Base-by-base conservation (phyloP, 1,140 invertebrate species). In the Leptinotarsa undecemlineata region DNA sequence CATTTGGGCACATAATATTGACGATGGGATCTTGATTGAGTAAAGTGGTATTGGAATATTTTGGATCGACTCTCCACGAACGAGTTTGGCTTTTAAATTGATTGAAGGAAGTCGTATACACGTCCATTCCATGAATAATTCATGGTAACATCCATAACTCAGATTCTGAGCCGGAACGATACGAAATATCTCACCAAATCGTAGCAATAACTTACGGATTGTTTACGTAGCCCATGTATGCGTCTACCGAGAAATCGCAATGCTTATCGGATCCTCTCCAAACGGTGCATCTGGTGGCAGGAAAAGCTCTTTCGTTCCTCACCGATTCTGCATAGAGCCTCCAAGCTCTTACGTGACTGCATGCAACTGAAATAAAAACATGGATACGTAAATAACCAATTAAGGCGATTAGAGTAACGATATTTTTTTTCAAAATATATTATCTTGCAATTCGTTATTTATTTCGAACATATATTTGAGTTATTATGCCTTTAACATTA, bases 331-430 rank as follows among this genome's bases (percentile, higher is more conserved):
- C 87, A 79, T 89, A 90, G 72, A 88, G 88, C 64, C 80, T 82
- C 88, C 90, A 92, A 0, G 91, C 89, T 23, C 90, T 86, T 66
- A 89, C 86, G 82, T 93, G 91, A 79, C 89, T 91, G 78, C 91
- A 92, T 3, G 90, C 79, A 82, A 89, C 90, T 91, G 80, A 48
- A 78, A 70, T 57, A 8, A 23, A 74, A 13, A n/a, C 3, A 67
- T 33, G 0, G 14, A 42, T 21, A 42, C 42, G 64, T 42, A 67
- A 23, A 33, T 14, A 33, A 20, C 6, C 15, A 21, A 64, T 64
- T 20, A 33, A 26, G 26, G 11, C 1, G 64, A 42, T 57, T 20
- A 42, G 20, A 62, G 23, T 13, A 64, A n/a, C 20, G 5, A 33
- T 23, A 64, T 23, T 64, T 64, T 64, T 4, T 3, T 64, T 64